Evolutionary conservation across 2,113 vertebrate genomes (phyloP).

Genomic region (Labrus mixtus): DNA sequence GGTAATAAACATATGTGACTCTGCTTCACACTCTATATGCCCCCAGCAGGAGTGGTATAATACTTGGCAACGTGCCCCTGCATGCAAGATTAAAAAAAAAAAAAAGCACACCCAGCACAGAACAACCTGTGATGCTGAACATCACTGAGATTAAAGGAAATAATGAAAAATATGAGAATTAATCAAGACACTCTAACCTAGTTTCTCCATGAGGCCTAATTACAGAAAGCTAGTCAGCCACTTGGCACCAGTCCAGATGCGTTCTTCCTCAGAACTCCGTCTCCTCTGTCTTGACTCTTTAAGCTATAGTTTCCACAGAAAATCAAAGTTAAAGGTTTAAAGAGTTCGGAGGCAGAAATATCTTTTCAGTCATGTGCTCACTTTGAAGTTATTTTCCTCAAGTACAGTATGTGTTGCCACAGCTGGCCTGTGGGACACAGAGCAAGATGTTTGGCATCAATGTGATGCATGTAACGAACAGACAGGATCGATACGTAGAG

Average conservation of each 20-base stretch:
- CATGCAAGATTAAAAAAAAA: constrained; percentile 4
- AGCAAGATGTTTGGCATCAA: neutral
- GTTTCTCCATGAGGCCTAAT: constrained; percentile 58
- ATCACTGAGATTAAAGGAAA: constrained; percentile 60
- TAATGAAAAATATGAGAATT: constrained; percentile 61
- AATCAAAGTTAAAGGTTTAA: neutral
- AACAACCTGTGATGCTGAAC: constrained; percentile 44
- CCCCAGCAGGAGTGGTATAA: neutral
- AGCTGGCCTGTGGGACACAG: neutral
- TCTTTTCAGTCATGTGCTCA: rapidly evolving
- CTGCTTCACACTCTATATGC: neutral
- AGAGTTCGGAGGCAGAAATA: neutral
- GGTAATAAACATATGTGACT: constrained; percentile 2
- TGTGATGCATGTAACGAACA: constrained; percentile 9
- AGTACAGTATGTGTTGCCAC: neutral
- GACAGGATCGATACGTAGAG: neutral
- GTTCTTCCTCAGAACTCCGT: constrained; percentile 26
- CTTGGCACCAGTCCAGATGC: constrained; percentile 45
- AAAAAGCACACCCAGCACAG: constrained; percentile 31
- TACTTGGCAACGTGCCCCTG: constrained; percentile 28
- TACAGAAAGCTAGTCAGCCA: constrained; percentile 50
- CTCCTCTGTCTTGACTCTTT: constrained; percentile 12
- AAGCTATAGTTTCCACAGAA: constrained; percentile 20
- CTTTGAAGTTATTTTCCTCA: neutral
- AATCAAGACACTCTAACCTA: constrained; percentile 64